A percentile compares a stretch with the other conserved stretches of the same genome.
Evolutionary conservation across 2,113 vertebrate species (phyloP).

Genomic region (Heterocephalus glaber): DNA sequence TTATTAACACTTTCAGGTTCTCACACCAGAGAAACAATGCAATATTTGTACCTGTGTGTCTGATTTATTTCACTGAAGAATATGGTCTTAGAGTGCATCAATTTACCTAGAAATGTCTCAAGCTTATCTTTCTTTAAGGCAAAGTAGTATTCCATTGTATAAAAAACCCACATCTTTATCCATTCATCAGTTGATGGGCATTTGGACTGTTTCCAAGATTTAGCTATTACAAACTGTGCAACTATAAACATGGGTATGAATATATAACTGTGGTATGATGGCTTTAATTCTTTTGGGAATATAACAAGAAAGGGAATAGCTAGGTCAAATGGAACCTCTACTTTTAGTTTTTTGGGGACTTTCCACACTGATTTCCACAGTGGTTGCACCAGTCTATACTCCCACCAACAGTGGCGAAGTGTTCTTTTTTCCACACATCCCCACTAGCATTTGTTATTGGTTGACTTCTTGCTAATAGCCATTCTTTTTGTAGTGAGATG

Average conservation of each 20-base stretch:
- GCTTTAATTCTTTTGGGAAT: neutral
- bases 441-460: neutral
- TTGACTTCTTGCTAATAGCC: neutral
- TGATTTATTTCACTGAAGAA: neutral
- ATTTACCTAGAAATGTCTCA: neutral
- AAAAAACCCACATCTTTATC: neutral
- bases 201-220: neutral
- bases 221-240: neutral
- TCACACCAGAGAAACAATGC: neutral
- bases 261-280: neutral
- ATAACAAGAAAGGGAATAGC: neutral
- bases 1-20: too few relatives aligned
- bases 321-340: neutral
- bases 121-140: neutral
- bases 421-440: neutral
- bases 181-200: neutral
- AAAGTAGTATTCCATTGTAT: neutral
- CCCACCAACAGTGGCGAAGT: neutral
- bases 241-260: neutral
- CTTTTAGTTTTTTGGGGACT: neutral
- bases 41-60: neutral
- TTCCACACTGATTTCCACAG: neutral
- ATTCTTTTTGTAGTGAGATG: neutral
- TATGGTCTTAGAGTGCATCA: neutral
- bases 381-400: neutral